Evolutionary conservation across 2,113 vertebrate species (phyloP), one percentile per base, ranked within the genome.

Genomic region (Salminus brasiliensis): DNA sequence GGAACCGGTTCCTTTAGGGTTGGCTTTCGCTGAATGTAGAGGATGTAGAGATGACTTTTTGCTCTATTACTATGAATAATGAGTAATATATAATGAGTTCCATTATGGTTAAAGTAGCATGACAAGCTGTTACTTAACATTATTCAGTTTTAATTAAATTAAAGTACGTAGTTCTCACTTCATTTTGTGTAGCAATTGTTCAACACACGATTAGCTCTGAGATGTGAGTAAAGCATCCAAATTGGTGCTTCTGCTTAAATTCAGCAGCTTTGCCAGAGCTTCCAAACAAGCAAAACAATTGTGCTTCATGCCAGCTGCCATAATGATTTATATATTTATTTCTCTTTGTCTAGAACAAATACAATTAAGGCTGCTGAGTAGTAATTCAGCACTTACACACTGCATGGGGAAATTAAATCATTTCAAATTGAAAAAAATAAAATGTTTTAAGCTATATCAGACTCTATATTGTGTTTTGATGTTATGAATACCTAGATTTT

Each of bases 271-370:
- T 53, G 52, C 43, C 47, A 52, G 16, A 27, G 8, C 25, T 27
- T 59, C 55, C 55, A 59, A 59, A 59, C 55, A 59, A 27, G 55
- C 9, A n/a, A 59, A 59, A 59, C 8, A 59, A 59, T 59, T 27
- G 25, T 59, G 9, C 27, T 59, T 23, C 25, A 59, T 27, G 55
- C 55, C 6, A 25, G 12, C 16, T 52, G 21, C 16, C 21, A 55
- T 53, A 8, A 1, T 23, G 52, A 1, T 55, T 55, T 55, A 55
- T 55, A 55, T 23, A 25, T n/a, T 23, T 55, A 23, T n/a, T 55
- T 55, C 4, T 55, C 1, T 55, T 23, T 9, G 3, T 55, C 1
- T 2, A 52, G 47, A 25, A 55, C 23, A 55, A 55, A 55, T 21
- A 25, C 9, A 21, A 55, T 18, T 25, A 2, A 13, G 2, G 52